Base-by-base conservation (phyloP, 2,888 invertebrate genomes). In the Julus scandinavius region DNA sequence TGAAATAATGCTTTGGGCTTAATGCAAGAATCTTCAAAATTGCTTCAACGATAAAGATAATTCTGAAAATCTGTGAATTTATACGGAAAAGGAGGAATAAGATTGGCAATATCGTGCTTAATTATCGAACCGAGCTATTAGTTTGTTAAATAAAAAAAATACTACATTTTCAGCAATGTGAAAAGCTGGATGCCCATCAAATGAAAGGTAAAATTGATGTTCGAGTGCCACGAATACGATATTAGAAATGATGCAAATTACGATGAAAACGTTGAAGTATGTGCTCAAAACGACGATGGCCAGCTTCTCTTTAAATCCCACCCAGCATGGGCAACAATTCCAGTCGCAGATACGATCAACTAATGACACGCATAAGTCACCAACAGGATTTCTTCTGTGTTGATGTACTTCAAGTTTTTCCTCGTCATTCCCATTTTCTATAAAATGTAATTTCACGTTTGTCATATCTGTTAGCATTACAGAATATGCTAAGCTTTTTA, bases 261-360 rank as follows among this genome's bases (percentile, higher is more conserved):
- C 98, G 92, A 98, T 98, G 92, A 97, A 96, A 91, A 98, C 94
- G 93, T 98, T 98, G 92, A 98, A 98, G 90, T 98, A 93, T 38
- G 98, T 97, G 94, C 98, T 98, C 91, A 96, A 95, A 88, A 98
- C 97, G 91, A 98, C 95, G 29, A 38, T 40, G 45, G 86, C n/a
- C 45, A 86, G 49, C 29, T 29, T 45, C 11, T 86, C 15, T n/a
- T 86, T 38, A 38, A 86, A 17, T 40, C 11, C 13, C 20, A 45
- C 45, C 20, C 86, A 86, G n/a, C 45, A 86, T 4, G 45, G 29
- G n/a, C 86, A 45, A 40, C 86, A 86, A 41, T 86, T 41, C 86
- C 86, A 86, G 20, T 29, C 40, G 86, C 86, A 86, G 49, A 17
- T 13, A 54, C 54, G 54, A 54, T 54, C 54, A 13, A 54, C 15